Evolutionary conservation across 2,888 invertebrate genomes (phyloP).

Genomic region (Alentia gelatinosa): DNA sequence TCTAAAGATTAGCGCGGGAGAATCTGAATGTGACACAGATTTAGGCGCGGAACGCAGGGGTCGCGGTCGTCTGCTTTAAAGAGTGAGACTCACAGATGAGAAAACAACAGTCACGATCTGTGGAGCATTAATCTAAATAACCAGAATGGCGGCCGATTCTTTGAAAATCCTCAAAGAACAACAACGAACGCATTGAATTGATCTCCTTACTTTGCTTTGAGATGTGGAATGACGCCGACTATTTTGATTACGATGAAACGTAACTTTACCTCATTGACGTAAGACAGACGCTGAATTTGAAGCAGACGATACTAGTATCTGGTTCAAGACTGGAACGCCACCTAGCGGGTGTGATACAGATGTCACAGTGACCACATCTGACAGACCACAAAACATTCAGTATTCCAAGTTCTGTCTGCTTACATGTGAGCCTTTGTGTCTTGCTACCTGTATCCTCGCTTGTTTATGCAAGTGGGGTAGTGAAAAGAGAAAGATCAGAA

Average conservation of each 20-base stretch:
- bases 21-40: slow-evolving; percentile 16
- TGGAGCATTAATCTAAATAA: neutral
- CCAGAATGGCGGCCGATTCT: neutral
- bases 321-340: no score
- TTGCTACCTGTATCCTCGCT: no score
- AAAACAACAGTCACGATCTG: neutral
- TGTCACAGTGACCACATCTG: no score
- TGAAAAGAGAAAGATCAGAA: no score
- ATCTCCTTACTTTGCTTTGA: neutral
- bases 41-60: neutral
- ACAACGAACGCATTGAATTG: neutral
- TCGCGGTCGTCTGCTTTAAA: neutral
- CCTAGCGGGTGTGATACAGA: no score
- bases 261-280: no score
- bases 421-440: no score
- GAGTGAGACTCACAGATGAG: slow-evolving; percentile 24
- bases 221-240: neutral
- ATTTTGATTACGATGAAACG: neutral
- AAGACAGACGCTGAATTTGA: no score
- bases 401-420: no score
- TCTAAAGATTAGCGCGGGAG: slow-evolving; percentile 3
- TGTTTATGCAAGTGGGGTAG: no score
- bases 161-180: neutral
- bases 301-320: no score
- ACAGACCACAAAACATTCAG: no score